These are phyloP conservation scores for Limnephilus auricula DNA, from an alignment of 2,888 invertebrate species.

Conservation along the genomic window DNA sequence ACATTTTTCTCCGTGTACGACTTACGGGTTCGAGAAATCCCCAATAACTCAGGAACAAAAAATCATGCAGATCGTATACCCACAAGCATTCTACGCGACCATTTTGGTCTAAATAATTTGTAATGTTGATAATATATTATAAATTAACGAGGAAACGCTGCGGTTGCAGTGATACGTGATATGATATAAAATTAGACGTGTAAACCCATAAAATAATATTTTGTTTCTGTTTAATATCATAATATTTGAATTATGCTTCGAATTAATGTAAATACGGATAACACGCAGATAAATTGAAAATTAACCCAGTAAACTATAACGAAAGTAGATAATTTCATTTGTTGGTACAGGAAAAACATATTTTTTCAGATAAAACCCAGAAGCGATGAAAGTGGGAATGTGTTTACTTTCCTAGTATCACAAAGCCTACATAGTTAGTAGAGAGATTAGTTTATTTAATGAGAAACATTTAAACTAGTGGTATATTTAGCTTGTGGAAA, in stretches of 20 bases:
- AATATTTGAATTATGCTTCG: not conserved
- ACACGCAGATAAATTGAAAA: not conserved
- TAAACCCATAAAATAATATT: not conserved
- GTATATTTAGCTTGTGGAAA: constrained; percentile 8
- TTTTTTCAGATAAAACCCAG: not conserved
- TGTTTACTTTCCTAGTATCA: not conserved
- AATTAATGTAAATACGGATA: not conserved
- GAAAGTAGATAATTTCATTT: not conserved
- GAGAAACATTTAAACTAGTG: not conserved
- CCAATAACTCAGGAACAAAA: not conserved
- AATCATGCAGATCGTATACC: not conserved
- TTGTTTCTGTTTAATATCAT: not conserved
- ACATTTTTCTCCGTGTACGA: too few species aligned
- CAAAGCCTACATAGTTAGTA: not conserved
- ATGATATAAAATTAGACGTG: not conserved
- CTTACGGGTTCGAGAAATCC: not conserved
- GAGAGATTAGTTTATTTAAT: not conserved
- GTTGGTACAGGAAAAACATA: not conserved
- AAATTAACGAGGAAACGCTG: too few species aligned
- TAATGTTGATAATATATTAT: not conserved
- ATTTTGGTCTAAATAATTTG: not conserved
- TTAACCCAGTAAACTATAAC: not conserved
- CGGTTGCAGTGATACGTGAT: not conserved
- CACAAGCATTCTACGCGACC: not conserved
- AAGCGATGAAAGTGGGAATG: not conserved